phyloP scores from a whole-genome alignment of 2,888 invertebrate species.

The Clostera curtula region DNA sequence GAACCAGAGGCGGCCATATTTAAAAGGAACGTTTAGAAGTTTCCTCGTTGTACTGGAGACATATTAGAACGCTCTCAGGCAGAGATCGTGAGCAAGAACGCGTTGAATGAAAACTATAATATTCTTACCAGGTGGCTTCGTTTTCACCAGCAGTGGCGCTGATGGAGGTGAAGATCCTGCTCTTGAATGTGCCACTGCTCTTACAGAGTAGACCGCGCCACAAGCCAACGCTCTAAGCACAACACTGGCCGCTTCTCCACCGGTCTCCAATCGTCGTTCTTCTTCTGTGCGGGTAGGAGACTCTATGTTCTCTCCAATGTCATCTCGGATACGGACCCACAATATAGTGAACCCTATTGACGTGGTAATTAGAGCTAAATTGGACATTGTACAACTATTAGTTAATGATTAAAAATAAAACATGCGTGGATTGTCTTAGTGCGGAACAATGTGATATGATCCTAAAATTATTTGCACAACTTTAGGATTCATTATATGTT shows the following conservation, averaged over 20 bases:
- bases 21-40: no score
- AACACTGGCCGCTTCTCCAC: constrained; percentile 51
- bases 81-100: no score
- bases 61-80: no score
- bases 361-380: not conserved
- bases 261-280: constrained; percentile 53
- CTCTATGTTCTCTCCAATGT: constrained; percentile 46
- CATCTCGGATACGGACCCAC: constrained; percentile 62
- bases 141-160: constrained; percentile 50
- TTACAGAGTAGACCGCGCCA: constrained; percentile 59
- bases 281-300: constrained; percentile 44
- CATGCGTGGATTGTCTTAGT: no score
- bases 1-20: no score
- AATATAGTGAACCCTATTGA: constrained; percentile 57
- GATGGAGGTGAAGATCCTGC: constrained; percentile 59
- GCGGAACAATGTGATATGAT: no score
- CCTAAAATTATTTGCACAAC: no score
- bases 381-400: no score
- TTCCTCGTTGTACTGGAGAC: no score
- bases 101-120: no score
- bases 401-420: no score
- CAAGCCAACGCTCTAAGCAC: constrained; percentile 53
- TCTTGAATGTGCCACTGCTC: constrained; percentile 57
- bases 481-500: no score
- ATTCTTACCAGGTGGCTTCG: constrained; percentile 58